Conservation (phyloP, 2,797 vertebrate genomes). For the Pachyuromys duprasi region DNA sequence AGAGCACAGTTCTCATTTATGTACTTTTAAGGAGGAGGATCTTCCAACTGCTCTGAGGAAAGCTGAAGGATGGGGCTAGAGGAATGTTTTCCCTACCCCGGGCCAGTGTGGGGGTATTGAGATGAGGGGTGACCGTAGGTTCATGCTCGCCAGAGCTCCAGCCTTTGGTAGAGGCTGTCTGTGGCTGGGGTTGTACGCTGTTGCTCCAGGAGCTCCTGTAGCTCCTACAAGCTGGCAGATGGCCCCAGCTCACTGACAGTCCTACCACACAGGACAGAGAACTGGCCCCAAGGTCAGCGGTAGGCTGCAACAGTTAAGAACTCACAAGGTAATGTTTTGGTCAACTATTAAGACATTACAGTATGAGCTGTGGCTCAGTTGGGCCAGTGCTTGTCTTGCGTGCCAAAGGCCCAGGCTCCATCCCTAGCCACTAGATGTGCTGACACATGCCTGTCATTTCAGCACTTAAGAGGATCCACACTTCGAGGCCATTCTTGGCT, state of each 20-base stretch:
- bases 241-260: background rate
- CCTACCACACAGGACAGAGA: background rate
- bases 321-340: background rate
- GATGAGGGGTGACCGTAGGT: background rate
- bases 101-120: background rate
- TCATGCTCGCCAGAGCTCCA: background rate
- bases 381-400: background rate
- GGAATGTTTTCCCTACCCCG: background rate
- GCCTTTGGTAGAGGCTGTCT: background rate
- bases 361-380: background rate
- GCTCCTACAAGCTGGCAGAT: background rate
- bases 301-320: background rate
- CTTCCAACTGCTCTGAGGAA: too few relatives aligned
- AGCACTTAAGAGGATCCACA: background rate
- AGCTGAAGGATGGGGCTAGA: background rate
- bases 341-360: background rate
- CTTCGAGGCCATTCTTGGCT: background rate
- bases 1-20: background rate
- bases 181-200: background rate
- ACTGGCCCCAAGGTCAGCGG: too few relatives aligned
- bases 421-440: background rate
- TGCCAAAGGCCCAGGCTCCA: background rate
- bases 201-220: fast-evolving
- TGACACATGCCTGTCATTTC: background rate
- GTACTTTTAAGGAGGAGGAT: background rate